A percentile compares a stretch with the other conserved stretches of the same genome.
Evolutionary conservation across 1,140 invertebrate genomes (phyloP).

Genomic region (Pseudomyrmex concolor): DNA sequence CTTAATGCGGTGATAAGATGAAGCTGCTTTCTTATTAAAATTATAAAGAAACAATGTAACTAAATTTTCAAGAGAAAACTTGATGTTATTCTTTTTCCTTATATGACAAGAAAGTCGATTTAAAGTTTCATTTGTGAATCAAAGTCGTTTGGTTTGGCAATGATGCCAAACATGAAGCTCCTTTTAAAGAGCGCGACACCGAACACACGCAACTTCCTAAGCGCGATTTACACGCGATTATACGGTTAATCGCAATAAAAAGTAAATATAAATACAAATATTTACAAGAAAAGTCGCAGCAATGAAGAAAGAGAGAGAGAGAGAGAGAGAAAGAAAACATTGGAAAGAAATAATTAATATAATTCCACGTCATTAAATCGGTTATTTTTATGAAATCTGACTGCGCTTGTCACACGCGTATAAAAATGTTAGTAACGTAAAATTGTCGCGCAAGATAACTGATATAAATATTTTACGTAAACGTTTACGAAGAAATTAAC

Average conservation of each 20-base stretch:
- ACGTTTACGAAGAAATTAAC: too few relatives aligned
- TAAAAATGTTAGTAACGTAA: neutral
- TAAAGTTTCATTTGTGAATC: neutral
- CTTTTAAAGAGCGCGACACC: slow-evolving; percentile 16
- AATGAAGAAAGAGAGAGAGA: neutral
- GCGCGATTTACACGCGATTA: slow-evolving; percentile 7
- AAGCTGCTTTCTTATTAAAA: neutral
- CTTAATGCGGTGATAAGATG: neutral
- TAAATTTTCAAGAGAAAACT: neutral
- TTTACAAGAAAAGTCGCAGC: neutral
- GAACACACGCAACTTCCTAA: slow-evolving; percentile 12
- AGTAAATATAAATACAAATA: slow-evolving; percentile 13
- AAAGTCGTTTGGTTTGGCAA: neutral
- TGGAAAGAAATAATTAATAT: neutral
- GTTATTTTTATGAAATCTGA: neutral
- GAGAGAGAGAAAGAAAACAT: neutral
- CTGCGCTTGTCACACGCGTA: too few relatives aligned
- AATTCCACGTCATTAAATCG: neutral
- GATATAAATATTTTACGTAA: too few relatives aligned
- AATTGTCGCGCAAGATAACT: neutral
- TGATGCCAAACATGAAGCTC: too few relatives aligned
- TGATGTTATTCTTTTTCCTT: neutral
- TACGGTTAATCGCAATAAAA: slow-evolving; percentile 26
- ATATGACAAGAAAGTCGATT: neutral
- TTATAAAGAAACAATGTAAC: neutral